phyloP scores from a whole-genome alignment of 1,140 invertebrate species.

The Elysia chlorotica region DNA sequence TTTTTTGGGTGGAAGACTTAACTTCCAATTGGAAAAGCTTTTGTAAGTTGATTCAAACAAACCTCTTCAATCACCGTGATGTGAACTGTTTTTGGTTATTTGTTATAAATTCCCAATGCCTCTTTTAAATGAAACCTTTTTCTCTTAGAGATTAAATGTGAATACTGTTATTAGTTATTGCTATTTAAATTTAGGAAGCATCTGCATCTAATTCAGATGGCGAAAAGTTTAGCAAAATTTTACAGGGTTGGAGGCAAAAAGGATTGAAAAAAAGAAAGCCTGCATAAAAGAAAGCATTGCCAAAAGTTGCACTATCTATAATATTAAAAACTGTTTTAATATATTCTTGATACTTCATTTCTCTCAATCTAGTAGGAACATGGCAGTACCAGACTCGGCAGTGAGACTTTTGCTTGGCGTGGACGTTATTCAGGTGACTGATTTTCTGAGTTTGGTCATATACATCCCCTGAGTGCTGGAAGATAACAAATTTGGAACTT shows the following conservation, averaged over 20 bases:
- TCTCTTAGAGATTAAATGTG: too few relatives aligned
- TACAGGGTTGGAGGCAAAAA: not conserved
- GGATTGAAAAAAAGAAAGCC: not conserved
- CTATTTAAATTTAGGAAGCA: too few relatives aligned
- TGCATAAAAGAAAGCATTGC: not conserved
- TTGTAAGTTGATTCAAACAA: not conserved
- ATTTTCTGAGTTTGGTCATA: not conserved
- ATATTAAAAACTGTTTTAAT: not conserved
- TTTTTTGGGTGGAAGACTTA: not conserved
- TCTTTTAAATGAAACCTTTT: too few relatives aligned
- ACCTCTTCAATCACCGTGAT: too few relatives aligned
- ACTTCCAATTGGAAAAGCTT: not conserved
- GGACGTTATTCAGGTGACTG: conserved; percentile 19
- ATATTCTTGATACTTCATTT: too few relatives aligned
- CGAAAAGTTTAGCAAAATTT: not conserved
- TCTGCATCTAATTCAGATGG: too few relatives aligned
- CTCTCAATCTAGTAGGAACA: not conserved
- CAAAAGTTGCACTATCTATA: not conserved
- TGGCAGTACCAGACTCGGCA: conserved; percentile 4
- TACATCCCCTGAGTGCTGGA: not conserved
- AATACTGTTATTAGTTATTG: too few relatives aligned
- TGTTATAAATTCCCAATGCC: too few relatives aligned
- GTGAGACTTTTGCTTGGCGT: conserved; percentile 15
- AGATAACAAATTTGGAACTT: too few relatives aligned
- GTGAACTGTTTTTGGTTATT: too few relatives aligned